phyloP scores from a whole-genome alignment of 2,113 vertebrate species.

The zebrafish (Danio rerio) region DNA sequence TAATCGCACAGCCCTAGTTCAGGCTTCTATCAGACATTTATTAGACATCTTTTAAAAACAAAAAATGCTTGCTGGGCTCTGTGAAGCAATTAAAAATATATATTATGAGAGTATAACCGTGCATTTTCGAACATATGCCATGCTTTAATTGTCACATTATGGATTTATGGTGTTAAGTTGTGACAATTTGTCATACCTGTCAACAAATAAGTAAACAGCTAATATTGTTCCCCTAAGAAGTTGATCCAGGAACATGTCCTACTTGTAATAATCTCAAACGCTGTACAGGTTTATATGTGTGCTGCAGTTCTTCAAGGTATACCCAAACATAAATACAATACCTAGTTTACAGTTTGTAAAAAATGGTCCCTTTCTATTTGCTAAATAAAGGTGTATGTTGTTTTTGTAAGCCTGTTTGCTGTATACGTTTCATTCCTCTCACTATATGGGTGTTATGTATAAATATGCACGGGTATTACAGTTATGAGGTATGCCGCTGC shows the following conservation, averaged over 20 bases:
- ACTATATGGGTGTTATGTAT: not conserved
- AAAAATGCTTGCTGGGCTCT: no score
- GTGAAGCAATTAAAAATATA: not conserved
- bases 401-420: conserved; percentile 57
- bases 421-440: not conserved
- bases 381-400: conserved; percentile 77
- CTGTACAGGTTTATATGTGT: conserved; percentile 45
- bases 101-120: not conserved
- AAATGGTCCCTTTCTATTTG: conserved; percentile 72
- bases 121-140: not conserved
- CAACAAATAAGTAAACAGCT: no score
- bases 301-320: conserved; percentile 70
- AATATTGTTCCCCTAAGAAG: not conserved
- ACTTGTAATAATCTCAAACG: not conserved
- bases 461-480: no score
- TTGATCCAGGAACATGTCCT: not conserved
- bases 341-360: conserved; percentile 77
- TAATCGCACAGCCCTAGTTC: no score
- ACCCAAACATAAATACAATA: conserved; percentile 65
- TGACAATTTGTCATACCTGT: no score
- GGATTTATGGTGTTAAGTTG: not conserved
- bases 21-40: no score
- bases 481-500: not conserved
- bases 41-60: not conserved
- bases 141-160: no score